Conservation (phyloP, 2,888 invertebrate genomes). For the Lutraria lutraria region DNA sequence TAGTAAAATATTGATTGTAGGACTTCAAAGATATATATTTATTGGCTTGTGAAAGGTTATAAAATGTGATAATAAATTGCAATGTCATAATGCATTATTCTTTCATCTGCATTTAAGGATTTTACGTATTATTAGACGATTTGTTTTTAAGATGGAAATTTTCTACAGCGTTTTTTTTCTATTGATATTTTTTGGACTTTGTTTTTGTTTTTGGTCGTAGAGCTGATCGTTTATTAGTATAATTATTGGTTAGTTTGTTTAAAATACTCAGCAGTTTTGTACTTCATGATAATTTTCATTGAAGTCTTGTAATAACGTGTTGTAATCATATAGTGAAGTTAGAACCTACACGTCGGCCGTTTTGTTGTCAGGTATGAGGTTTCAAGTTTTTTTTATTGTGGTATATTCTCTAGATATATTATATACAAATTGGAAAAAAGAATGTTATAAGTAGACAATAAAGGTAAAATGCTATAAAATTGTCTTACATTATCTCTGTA, state of each 20-base stretch:
- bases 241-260: neutral
- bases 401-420: neutral
- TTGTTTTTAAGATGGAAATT: neutral
- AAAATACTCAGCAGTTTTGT: neutral
- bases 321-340: too few relatives aligned
- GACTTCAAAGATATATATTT: neutral
- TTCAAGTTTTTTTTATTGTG: neutral
- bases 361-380: neutral
- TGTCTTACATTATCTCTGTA: conserved; percentile 1
- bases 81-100: neutral
- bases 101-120: neutral
- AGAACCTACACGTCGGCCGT: neutral
- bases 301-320: neutral
- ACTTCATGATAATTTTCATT: neutral
- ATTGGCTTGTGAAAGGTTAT: neutral
- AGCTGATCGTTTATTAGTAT: neutral
- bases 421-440: neutral
- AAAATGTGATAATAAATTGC: neutral
- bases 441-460: neutral
- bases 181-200: neutral
- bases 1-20: conserved; percentile 16
- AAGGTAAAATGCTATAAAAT: neutral
- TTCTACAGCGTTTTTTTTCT: neutral
- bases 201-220: neutral
- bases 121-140: neutral